A percentile compares a stretch with the other conserved stretches of the same genome.
phyloP scores from a whole-genome alignment of 1,140 invertebrate species.

The Drosophila prosaltans region DNA sequence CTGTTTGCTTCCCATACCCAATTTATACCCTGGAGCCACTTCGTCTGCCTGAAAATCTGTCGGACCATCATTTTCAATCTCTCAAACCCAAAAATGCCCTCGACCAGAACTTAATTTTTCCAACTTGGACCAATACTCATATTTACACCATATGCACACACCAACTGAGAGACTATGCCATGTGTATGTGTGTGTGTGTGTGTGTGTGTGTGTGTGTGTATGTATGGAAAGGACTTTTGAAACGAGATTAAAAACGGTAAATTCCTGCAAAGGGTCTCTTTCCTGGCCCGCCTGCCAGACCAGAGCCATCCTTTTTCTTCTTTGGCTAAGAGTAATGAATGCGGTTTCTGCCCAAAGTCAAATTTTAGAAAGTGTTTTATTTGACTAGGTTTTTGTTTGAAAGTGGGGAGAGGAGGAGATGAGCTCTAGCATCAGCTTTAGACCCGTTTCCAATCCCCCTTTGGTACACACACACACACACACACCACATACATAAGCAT shows the following conservation, averaged over 20 bases:
- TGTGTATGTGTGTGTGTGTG: conserved; percentile 30
- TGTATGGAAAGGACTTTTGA: conserved; percentile 74
- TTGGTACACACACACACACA: conserved; percentile 3
- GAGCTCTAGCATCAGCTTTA: conserved; percentile 19
- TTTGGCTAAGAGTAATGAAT: conserved; percentile 81
- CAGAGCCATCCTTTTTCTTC: conserved; percentile 26
- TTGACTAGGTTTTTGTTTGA: conserved; percentile 61
- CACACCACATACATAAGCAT: conserved; percentile 1
- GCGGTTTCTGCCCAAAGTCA: conserved; percentile 81
- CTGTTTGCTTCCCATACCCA: conserved; percentile 11
- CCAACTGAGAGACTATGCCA: not conserved
- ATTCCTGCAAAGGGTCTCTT: conserved; percentile 73
- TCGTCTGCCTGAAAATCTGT: conserved; percentile 67
- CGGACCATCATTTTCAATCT: conserved; percentile 80
- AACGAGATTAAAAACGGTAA: conserved; percentile 82
- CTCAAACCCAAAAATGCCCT: conserved; percentile 27
- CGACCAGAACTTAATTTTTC: conserved; percentile 77
- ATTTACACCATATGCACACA: conserved; percentile 69
- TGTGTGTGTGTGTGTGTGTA: conserved; percentile 45
- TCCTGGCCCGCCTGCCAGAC: conserved; percentile 31
- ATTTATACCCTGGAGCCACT: conserved; percentile 29
- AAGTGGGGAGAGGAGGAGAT: conserved; percentile 21
- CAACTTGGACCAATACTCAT: conserved; percentile 80
- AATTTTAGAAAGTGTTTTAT: conserved; percentile 82
- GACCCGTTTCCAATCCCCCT: not conserved